Evolutionary conservation across 1,140 invertebrate genomes (phyloP), one percentile per base, ranked within the genome.

Genomic region (Neelides sp.): DNA sequence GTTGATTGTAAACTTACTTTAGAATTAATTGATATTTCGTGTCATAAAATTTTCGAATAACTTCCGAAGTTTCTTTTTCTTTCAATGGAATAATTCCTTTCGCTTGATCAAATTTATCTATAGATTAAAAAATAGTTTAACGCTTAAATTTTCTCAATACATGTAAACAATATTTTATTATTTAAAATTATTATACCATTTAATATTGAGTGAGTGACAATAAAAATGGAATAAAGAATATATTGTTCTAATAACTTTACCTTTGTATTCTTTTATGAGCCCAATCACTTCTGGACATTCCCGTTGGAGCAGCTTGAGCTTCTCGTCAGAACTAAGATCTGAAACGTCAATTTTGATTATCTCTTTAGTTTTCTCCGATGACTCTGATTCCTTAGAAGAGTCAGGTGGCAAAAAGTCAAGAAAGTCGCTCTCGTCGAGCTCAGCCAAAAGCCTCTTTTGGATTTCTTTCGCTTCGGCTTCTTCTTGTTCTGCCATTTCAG

Each of bases 401-500:
- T 30, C 49, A 35, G 60, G 37, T 52, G 64, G 55, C 54, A 82
- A 71, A 52, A 77, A 70, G 52, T 85, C 83, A 12, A 89, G 66
- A 65, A 88, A 88, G 70, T 90, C 85, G 32, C 77, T 75, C 64
- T 87, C 84, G 62, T 82, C 80, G 15, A 92, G 66, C 65, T 87
- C 78, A 65, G 83, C 78, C 20, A 78, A 72, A 28, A 90, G 70
- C 62, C 80, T 74, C 63, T 79, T 75, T 64, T 91, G 86, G 48
- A 92, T 80, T 60, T 76, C 79, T 64, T 75, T 76, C 2, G 85
- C 87, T 73, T 91, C 88, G 58, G 83, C 72, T 68, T 91, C 86
- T 69, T 92, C 87, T 55, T 82, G 70, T 54, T 80, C 75, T 19
- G 87, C 87, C 49, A 76, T 71, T 59, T 78, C 75, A 59, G 81